Percentiles rank a stretch among this genome's conserved stretches.
Conservation (phyloP, 2,797 vertebrate species). For the Helarctos malayanus region DNA sequence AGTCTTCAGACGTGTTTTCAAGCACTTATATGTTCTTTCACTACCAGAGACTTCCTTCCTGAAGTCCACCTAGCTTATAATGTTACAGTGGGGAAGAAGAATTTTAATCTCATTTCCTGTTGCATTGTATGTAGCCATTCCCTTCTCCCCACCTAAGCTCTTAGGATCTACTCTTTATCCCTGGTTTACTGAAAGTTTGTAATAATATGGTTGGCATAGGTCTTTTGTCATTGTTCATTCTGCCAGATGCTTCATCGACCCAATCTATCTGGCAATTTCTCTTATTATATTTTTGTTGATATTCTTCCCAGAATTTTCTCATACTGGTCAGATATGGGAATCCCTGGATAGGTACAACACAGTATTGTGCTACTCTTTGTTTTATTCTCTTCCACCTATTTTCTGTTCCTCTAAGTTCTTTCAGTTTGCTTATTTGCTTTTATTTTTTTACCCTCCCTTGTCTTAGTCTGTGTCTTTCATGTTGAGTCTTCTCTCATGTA, state of each 20-base stretch:
- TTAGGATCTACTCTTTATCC: neutral
- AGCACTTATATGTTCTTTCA: rapidly evolving
- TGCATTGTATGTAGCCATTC: too few species aligned
- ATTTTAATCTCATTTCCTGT: neutral
- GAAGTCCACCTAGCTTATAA: neutral
- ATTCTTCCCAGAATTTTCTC: neutral
- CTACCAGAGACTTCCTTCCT: neutral
- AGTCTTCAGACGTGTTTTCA: neutral
- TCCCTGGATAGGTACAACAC: neutral
- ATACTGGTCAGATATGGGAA: neutral
- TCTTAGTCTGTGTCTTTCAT: neutral
- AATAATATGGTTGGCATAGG: too few species aligned
- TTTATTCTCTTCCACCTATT: neutral
- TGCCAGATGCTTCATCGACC: neutral
- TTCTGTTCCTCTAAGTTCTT: neutral
- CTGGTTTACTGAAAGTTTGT: neutral
- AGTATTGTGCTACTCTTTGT: rapidly evolving
- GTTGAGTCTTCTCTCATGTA: neutral
- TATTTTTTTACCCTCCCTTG: neutral
- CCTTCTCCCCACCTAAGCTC: neutral
- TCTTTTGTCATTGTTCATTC: neutral
- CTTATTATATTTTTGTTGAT: neutral
- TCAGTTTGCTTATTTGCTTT: neutral
- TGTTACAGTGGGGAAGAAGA: neutral
- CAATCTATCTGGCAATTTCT: neutral